Percentiles rank a stretch among this genome's conserved stretches.
These are phyloP conservation scores for Ceyx melanurus DNA, from an alignment of 2,113 vertebrate species.

Conservation along the genomic window DNA sequence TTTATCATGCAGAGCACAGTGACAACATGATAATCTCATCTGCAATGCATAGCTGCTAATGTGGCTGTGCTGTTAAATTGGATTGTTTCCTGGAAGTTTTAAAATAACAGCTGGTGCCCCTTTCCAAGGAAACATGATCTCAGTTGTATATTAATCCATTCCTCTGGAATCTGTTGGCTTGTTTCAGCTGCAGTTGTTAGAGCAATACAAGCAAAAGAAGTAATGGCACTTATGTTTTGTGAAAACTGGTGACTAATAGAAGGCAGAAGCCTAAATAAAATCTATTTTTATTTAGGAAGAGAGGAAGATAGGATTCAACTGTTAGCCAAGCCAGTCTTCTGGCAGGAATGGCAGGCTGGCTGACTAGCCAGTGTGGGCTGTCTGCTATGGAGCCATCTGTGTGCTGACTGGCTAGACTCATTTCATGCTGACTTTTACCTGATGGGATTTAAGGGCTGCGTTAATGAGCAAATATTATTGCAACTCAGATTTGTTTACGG, in stretches of 20 bases:
- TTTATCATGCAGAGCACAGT: background rate
- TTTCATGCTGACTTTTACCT: background rate
- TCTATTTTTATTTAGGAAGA: slow-evolving; percentile 10
- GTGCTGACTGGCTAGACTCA: background rate
- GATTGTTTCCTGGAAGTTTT: background rate
- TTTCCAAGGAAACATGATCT: background rate
- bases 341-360: background rate
- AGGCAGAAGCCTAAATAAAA: slow-evolving; percentile 34
- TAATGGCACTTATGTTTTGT: background rate
- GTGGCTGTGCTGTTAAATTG: background rate
- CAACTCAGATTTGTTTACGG: background rate
- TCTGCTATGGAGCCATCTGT: background rate
- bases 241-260: slow-evolving; percentile 34
- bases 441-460: background rate
- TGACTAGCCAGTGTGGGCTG: background rate
- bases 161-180: background rate
- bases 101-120: background rate
- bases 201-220: background rate
- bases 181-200: background rate
- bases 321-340: background rate
- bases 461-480: background rate
- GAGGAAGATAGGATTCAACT: slow-evolving; percentile 25
- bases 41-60: background rate
- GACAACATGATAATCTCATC: background rate
- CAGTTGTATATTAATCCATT: background rate